Evolutionary conservation across 2,888 invertebrate species (phyloP).

Genomic region (Choristoneura rosaceana): DNA sequence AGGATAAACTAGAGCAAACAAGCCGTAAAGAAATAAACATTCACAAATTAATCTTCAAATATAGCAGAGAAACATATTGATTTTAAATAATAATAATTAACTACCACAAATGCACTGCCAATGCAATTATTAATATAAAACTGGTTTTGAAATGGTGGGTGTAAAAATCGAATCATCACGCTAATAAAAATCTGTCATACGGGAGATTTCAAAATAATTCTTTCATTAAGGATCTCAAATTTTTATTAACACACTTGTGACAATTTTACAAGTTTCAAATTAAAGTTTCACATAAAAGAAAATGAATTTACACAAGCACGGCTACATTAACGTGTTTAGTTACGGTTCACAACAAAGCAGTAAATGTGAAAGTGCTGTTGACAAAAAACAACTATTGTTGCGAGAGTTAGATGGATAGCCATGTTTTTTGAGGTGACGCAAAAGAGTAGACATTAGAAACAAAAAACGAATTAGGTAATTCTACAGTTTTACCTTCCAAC

Average conservation of each 20-base stretch:
- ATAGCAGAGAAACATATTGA: constrained; percentile 31
- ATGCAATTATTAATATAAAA: constrained; percentile 52
- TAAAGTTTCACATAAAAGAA: neutral
- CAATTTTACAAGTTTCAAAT: constrained; percentile 18
- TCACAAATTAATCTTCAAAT: constrained; percentile 16
- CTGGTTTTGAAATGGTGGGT: constrained; percentile 44
- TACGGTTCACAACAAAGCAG: neutral
- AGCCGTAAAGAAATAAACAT: neutral
- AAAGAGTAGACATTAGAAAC: neutral
- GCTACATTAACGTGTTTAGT: neutral
- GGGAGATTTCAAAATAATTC: constrained; percentile 24
- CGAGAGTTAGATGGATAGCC: neutral
- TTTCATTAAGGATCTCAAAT: constrained; percentile 41
- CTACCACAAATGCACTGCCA: constrained; percentile 62
- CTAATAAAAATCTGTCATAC: constrained; percentile 8
- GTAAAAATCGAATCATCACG: constrained; percentile 16
- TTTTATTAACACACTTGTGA: constrained; percentile 6
- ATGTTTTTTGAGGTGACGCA: neutral
- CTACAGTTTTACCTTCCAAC: neutral
- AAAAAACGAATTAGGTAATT: neutral
- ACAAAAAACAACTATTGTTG: neutral
- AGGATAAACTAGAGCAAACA: constrained; percentile 19
- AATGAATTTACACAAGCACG: neutral
- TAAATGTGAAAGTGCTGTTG: constrained; percentile 1
- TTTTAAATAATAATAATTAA: constrained; percentile 10